Base-by-base conservation (phyloP, 2,797 vertebrate genomes). In the Arnoldichthys spilopterus region DNA sequence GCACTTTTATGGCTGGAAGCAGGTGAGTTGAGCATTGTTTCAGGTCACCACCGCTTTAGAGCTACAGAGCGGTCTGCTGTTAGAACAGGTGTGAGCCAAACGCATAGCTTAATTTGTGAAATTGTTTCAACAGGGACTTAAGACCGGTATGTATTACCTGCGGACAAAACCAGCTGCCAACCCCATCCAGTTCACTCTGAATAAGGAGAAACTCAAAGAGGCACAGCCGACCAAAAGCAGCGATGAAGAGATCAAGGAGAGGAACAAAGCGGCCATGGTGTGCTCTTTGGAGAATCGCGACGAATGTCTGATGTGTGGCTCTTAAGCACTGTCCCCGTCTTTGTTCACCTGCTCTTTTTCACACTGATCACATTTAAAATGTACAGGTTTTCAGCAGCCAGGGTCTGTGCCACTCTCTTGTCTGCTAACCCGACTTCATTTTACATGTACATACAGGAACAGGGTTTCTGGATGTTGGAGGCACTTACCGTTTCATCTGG, bases 1-100 rank as follows among this genome's bases (percentile, higher is more conserved):
- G 97, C 98, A 99, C 92, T 99, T 99, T 91, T 99, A 90, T 0
- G 98, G 98, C 59, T 99, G 98, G 98, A 99, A 99, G 63, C 96
- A 97, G 91, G 98, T 96, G 40, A 28, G 89, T 45, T 3, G 32
- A 9, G 37, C 13, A 1, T 8, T 63, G 24, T 8, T 47, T 7
- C 51, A 7, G 49, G 20, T 53, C 26, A 51, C 9, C 2, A 12
- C 4, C 5, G 3, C 18, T 54, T 32, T 7, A 9, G 26, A 11
- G 18, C 30, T 20, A n/a, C 11, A 59, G 56, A 59, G 56, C 0
- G 15, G 15, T 22, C 18, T 68, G 64, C 45, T 26, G 5, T 0
- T 49, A 2, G n/a, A 26, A 54, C 56, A 4, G n/a, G 5, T 37
- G 32, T 54, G 28, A 32, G n/a, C 20, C 32, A 72, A 6, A 13